Evolutionary conservation across 35 echinoderm and acorn worm genomes (phyloP).

Genomic region (Ophiothrix spiculata): DNA sequence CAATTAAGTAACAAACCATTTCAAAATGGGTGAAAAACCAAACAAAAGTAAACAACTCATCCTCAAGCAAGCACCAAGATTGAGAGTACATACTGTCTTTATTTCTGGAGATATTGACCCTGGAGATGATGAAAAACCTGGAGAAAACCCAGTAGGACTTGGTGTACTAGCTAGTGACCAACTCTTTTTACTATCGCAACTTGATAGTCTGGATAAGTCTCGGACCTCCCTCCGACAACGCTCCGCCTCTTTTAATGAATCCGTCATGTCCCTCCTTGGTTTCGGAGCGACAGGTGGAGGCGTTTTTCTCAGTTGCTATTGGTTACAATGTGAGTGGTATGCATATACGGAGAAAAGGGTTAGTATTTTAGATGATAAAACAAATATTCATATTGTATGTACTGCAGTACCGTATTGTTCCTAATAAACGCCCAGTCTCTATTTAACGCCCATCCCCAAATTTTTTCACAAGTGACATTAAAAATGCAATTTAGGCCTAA

Average conservation of each 20-base stretch:
- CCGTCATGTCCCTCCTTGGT: neutral
- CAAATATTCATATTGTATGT: neutral
- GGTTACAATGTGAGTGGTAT: neutral
- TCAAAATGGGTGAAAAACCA: neutral
- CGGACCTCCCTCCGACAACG: neutral
- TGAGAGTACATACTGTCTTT: no score
- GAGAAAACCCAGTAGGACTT: neutral
- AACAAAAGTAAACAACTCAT: neutral
- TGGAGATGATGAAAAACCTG: neutral
- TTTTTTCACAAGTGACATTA: no score
- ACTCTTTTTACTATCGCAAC: neutral
- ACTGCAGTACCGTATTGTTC: neutral
- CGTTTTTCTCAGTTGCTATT: neutral
- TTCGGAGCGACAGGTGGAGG: constrained; percentile 19
- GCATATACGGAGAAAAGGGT: neutral
- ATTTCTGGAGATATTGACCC: no score
- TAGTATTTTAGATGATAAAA: neutral
- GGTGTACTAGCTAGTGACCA: neutral
- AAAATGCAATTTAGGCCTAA: no score
- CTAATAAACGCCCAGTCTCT: neutral
- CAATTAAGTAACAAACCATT: neutral
- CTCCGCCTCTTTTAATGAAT: neutral
- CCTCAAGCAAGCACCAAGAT: neutral
- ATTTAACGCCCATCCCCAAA: no score
- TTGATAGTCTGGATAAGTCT: neutral